phyloP scores from a whole-genome alignment of 1,140 invertebrate genomes.

The Rhysida immarginata region DNA sequence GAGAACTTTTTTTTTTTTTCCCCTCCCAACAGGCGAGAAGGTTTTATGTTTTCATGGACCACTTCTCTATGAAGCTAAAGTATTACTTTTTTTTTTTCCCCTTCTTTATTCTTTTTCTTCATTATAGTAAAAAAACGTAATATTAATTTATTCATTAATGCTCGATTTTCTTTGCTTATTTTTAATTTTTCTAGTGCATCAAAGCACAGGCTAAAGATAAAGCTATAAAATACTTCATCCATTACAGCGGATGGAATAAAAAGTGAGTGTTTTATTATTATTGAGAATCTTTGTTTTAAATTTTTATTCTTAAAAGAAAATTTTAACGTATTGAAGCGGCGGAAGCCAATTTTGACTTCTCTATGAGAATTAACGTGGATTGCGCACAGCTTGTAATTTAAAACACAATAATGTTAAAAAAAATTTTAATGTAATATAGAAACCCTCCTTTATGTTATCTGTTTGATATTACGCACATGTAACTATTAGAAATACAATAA shows the following conservation, averaged over 20 bases:
- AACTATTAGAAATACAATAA: no score
- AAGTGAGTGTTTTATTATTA: constrained; percentile 48
- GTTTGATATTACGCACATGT: no score
- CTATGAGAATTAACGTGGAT: no score
- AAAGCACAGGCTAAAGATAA: constrained; percentile 71
- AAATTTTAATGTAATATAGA: no score
- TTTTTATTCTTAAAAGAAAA: no score
- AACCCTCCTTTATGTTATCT: no score
- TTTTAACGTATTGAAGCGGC: no score
- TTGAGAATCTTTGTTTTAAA: no score
- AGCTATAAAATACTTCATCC: constrained; percentile 78
- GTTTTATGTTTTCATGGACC: constrained; percentile 93
- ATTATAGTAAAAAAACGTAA: background rate
- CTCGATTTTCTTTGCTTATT: background rate
- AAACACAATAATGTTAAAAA: no score
- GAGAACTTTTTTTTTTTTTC: background rate
- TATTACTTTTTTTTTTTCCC: constrained; percentile 13
- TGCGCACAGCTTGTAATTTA: no score
- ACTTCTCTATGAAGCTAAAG: constrained; percentile 84
- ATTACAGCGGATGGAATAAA: constrained; percentile 97
- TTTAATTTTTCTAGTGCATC: constrained; percentile 42
- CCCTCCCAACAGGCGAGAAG: constrained; percentile 54
- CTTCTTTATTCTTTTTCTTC: background rate
- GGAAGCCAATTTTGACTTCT: no score
- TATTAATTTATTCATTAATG: background rate